Evolutionary conservation across 2,888 invertebrate species (phyloP), one percentile per base, ranked within the genome.

Genomic region (Dynastes tityus): DNA sequence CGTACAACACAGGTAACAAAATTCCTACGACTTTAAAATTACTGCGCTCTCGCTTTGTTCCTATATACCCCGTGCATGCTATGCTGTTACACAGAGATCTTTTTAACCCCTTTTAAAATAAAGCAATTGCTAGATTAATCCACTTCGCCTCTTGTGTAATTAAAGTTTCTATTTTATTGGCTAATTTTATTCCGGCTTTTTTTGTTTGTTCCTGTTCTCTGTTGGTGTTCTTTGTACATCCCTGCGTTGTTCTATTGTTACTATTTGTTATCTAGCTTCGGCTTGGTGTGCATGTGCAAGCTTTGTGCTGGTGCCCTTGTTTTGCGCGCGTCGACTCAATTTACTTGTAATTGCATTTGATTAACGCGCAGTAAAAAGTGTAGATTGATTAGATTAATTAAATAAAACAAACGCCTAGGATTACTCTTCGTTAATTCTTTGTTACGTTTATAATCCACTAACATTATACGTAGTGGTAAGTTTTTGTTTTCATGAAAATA

Each of bases 61-160:
- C 55, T 22, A 22, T 5, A 5, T 5, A 5, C 32, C 55, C 45
- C 55, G 6, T 58, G n/a, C 32, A 29, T 13, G 13, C 29, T 32
- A 29, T 32, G 13, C 29, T n/a, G 32, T 29, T 63, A 63, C 63
- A 51, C 76, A 4, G 63, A 45, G 76, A 58, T 22, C 64, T 64
- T 45, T 64, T 75, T 75, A 49, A 63, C 51, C 64, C 77, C 79
- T 65, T 67, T 79, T 77, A 73, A 78, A 79, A 77, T 68, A 73
- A 79, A 77, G 77, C 77, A 74, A 79, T 79, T 68, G 74, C 75
- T 70, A 61, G 68, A 76, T 76, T 79, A 79, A 79, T 79, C 78
- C 78, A 68, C 63, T 79, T 78, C 64, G 73, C 11, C 58, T 74
- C 64, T 78, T 68, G 55, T 63, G 64, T 73, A 77, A 77, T 78